phyloP scores from a whole-genome alignment of 2,888 invertebrate genomes.

The Pseudococcus longispinus region DNA sequence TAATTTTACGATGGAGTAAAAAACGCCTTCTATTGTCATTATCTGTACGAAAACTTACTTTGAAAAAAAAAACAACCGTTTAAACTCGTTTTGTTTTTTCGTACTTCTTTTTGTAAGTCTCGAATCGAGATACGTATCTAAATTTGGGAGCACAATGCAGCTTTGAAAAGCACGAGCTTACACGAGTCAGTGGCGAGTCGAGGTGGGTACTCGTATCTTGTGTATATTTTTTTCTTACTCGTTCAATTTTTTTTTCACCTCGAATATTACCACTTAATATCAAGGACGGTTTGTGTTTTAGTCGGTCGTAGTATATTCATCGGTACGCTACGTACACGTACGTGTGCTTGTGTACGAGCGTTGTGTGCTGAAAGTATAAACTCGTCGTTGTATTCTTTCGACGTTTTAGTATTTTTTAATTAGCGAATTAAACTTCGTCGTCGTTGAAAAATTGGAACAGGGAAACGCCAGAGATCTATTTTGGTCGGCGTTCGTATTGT shows the following conservation, averaged over 20 bases:
- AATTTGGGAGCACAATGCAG: not conserved
- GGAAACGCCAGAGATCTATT: conserved; percentile 20
- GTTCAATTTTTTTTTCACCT: not conserved
- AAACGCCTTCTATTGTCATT: not conserved
- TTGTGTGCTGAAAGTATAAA: not conserved
- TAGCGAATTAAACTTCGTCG: conserved; percentile 16
- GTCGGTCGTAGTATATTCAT: not conserved
- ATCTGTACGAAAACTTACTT: not conserved
- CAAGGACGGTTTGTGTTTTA: conserved; percentile 24
- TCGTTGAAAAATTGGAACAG: conserved; percentile 9
- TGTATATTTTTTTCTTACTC: not conserved
- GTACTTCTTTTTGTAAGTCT: not conserved
- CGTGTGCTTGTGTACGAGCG: not conserved
- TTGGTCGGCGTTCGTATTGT: not conserved
- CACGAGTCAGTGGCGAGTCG: too few species aligned
- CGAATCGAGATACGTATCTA: not conserved
- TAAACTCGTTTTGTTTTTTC: not conserved
- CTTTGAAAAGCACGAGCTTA: not conserved
- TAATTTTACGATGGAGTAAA: not conserved
- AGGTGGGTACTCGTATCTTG: not conserved
- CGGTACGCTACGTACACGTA: too few species aligned
- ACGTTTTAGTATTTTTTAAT: conserved; percentile 25
- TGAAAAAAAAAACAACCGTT: not conserved
- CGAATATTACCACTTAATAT: conserved; percentile 10
- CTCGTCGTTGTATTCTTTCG: not conserved